Base-by-base conservation (phyloP, 2,888 invertebrate genomes). In the Drymonia ruficornis region DNA sequence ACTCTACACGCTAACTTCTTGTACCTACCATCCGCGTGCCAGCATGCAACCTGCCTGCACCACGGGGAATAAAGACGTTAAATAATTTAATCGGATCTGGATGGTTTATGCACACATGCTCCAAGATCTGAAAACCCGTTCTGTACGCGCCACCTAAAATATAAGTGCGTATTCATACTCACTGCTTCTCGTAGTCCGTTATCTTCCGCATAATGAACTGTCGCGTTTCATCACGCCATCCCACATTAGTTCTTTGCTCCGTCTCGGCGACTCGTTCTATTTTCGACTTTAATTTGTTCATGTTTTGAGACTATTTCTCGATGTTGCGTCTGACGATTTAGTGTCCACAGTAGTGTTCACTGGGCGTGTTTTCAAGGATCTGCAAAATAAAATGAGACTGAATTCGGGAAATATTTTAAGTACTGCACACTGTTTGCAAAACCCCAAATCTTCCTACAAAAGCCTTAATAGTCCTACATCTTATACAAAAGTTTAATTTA, bases 21-120 rank as follows among this genome's bases (percentile, higher is more conserved):
- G 87, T 87, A 80, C 80, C 79, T 76, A 63, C 78, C 81, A 84
- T 85, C 84, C 84, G 86, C 86, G 83, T 88, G 89, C 82, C 76
- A 72, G 86, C 89, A 87, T 89, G 90, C 90, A 84, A 87, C 83
- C 81, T 85, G 87, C 87, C 82, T 83, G 84, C 88, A 76, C 88
- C 86, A 76, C 84, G 74, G 87, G 88, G 90, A 92, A 91, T 91
- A 87, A 89, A 92, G 91, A 91, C 87, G 86, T 91, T 90, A 87
- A 89, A 90, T 92, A 89, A 91, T 91, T 90, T 91, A 91, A 88
- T 88, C 86, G 82, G 87, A 89, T 84, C 80, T 70, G 80, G 74
- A 85, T 85, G 82, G 80, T 87, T 88, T 86, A 89, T 87, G 84
- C 70, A 84, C 81, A 81, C 81, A 75, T 76, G 77, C 78, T 68